phyloP scores from a whole-genome alignment of 2,113 vertebrate species.

The Rhinoptilus africanus region DNA sequence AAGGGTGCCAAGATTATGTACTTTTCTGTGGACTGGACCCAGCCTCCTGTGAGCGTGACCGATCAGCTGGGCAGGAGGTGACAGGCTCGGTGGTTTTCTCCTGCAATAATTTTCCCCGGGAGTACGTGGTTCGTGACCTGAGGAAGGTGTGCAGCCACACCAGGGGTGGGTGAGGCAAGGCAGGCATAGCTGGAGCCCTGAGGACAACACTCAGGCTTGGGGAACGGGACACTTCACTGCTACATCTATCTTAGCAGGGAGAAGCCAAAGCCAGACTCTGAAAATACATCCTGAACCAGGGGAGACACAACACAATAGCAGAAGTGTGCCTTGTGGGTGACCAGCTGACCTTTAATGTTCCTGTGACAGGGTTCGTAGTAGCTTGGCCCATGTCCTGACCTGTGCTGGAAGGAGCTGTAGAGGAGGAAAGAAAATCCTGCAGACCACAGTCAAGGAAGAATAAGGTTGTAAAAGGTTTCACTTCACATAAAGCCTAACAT shows the following conservation, averaged over 20 bases:
- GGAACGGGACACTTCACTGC: background rate
- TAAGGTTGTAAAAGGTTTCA: background rate
- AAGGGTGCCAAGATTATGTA: background rate
- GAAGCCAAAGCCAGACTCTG: background rate
- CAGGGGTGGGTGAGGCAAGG: background rate
- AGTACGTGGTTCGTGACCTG: accelerated
- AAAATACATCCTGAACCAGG: background rate
- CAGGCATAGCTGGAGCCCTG: background rate
- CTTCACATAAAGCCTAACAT: background rate
- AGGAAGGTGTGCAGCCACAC: background rate
- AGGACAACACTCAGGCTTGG: accelerated
- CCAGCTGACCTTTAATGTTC: accelerated
- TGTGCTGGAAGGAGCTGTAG: background rate
- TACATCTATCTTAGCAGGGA: background rate
- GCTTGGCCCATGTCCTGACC: background rate
- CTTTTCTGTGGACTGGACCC: background rate
- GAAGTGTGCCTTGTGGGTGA: background rate
- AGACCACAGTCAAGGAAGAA: background rate
- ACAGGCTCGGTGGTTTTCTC: accelerated
- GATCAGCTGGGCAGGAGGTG: background rate
- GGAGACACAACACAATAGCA: background rate
- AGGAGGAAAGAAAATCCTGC: background rate
- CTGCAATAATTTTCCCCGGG: accelerated
- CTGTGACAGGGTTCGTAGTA: background rate
- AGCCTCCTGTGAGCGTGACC: background rate